Evolutionary conservation across 2,113 vertebrate species (phyloP).

Genomic region (Neolamprologus kungweensis): DNA sequence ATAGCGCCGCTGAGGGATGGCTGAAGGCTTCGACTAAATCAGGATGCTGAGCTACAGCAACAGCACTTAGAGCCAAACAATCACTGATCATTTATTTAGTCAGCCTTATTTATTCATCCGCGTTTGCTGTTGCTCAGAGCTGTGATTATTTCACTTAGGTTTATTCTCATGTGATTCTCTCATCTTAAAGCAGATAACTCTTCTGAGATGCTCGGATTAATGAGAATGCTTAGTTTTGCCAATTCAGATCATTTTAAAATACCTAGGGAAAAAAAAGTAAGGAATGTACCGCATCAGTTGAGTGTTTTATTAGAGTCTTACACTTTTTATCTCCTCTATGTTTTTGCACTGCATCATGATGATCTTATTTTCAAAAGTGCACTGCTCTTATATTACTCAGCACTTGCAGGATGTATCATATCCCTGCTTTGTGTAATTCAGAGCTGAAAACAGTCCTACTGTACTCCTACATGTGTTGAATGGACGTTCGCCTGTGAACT

Average conservation of each 20-base stretch:
- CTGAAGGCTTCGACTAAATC: conserved; percentile 67
- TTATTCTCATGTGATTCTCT: conserved; percentile 51
- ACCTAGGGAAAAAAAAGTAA: background rate
- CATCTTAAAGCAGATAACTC: conserved; percentile 21
- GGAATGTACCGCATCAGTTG: background rate
- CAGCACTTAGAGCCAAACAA: conserved; percentile 69
- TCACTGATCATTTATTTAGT: conserved; percentile 74
- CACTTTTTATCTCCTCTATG: background rate
- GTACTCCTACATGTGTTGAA: background rate
- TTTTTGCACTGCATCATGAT: background rate
- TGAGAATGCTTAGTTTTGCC: conserved; percentile 11
- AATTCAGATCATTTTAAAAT: conserved; percentile 8
- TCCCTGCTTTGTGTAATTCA: conserved; percentile 7
- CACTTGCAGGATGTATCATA: background rate
- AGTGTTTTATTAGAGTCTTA: background rate
- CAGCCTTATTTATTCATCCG: conserved; percentile 68
- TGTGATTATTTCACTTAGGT: conserved; percentile 61
- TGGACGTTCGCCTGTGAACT: background rate
- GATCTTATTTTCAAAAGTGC: background rate
- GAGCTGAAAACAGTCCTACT: background rate
- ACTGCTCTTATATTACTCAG: background rate
- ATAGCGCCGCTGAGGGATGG: conserved; percentile 60
- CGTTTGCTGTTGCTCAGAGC: conserved; percentile 52
- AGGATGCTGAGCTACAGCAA: conserved; percentile 65
- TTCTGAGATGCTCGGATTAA: conserved; percentile 20